A percentile compares a stretch with the other conserved stretches of the same genome.
These are phyloP conservation scores for Oligia strigilis DNA, from an alignment of 2,888 invertebrate genomes.

Conservation along the genomic window DNA sequence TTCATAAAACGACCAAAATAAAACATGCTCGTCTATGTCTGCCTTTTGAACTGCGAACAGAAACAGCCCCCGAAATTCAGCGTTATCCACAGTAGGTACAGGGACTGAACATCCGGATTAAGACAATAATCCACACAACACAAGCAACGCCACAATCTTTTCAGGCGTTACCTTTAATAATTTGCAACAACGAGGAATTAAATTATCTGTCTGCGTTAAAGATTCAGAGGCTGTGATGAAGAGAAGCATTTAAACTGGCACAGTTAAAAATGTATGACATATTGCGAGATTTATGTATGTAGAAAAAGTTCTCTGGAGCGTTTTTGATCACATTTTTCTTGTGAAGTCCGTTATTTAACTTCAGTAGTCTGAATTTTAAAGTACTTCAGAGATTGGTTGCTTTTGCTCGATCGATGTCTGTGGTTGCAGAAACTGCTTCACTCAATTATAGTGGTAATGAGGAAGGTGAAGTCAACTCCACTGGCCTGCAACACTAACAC, in stretches of 20 bases:
- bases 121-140: constrained; percentile 61
- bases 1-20: not conserved
- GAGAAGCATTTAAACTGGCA: constrained; percentile 56
- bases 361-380: constrained; percentile 29
- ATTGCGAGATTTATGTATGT: constrained; percentile 50
- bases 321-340: constrained; percentile 42
- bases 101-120: constrained; percentile 56
- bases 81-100: constrained; percentile 34
- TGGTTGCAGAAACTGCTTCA: not conserved
- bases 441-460: not conserved
- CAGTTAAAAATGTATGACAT: constrained; percentile 62
- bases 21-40: not conserved
- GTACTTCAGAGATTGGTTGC: not conserved
- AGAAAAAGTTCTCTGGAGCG: constrained; percentile 26
- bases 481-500: too few relatives aligned
- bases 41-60: constrained; percentile 23
- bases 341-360: constrained; percentile 13
- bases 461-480: not conserved
- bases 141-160: constrained; percentile 56
- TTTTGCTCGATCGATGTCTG: not conserved
- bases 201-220: constrained; percentile 70
- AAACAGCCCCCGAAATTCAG: not conserved
- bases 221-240: constrained; percentile 61
- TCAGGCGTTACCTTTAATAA: constrained; percentile 68
- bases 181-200: constrained; percentile 67